Percentiles rank a stretch among this genome's conserved stretches.
These are phyloP conservation scores for Drosophila ironensis DNA, from an alignment of 1,140 invertebrate genomes.

Conservation along the genomic window DNA sequence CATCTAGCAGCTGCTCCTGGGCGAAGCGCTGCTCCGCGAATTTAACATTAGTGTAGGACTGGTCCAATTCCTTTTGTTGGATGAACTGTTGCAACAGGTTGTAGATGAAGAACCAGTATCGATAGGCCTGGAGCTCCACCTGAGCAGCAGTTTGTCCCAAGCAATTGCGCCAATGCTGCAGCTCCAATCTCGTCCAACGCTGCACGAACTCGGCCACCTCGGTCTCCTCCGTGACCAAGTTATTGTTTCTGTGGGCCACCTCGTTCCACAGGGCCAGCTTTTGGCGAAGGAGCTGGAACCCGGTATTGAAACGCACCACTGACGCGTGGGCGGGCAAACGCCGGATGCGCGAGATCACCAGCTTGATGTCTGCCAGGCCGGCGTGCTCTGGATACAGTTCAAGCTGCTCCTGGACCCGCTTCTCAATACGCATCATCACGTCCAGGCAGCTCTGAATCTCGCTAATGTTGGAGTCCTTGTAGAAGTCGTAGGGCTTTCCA, in stretches of 20 bases:
- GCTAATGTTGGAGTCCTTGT: slow-evolving; percentile 91
- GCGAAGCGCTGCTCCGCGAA: slow-evolving; percentile 62
- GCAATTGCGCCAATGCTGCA: slow-evolving; percentile 92
- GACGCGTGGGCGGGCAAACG: slow-evolving; percentile 90
- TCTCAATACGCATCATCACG: slow-evolving; percentile 86
- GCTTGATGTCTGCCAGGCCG: slow-evolving; percentile 88
- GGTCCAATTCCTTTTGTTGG: slow-evolving; percentile 41
- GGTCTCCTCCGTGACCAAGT: slow-evolving; percentile 87
- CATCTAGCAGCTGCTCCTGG: slow-evolving; percentile 42
- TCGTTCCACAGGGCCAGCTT: slow-evolving; percentile 96
- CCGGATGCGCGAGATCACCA: slow-evolving; percentile 89
- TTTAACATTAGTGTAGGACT: slow-evolving; percentile 49
- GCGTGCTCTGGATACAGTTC: slow-evolving; percentile 95
- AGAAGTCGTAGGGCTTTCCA: slow-evolving; percentile 87
- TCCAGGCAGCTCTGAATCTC: slow-evolving; percentile 89
- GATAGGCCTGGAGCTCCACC: slow-evolving; percentile 85
- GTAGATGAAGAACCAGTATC: slow-evolving; percentile 96
- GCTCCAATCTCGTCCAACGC: slow-evolving; percentile 95
- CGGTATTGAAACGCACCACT: slow-evolving; percentile 93
- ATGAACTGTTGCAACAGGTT: slow-evolving; percentile 85
- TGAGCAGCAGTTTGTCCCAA: slow-evolving; percentile 86
- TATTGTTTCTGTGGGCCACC: slow-evolving; percentile 93
- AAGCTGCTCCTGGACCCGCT: slow-evolving; percentile 87
- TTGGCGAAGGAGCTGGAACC: slow-evolving; percentile 92
- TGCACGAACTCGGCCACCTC: slow-evolving; percentile 91